phyloP scores from a whole-genome alignment of 2,113 vertebrate genomes.

The Colinus virginianus region DNA sequence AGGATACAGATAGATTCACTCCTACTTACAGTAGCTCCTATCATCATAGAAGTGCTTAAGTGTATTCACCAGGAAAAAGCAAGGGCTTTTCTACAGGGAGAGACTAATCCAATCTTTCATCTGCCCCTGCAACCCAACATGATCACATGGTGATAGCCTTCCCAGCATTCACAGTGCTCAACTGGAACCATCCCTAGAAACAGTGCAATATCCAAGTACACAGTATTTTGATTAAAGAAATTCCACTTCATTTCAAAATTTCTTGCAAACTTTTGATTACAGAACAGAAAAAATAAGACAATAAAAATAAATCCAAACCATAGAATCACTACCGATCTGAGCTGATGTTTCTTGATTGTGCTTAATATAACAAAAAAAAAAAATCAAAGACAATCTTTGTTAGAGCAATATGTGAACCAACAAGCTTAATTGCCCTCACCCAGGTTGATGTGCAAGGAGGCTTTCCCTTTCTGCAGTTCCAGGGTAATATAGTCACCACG shows the following conservation, averaged over 20 bases:
- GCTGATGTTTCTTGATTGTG: background rate
- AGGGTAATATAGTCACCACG: conserved; percentile 93
- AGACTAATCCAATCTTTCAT: background rate
- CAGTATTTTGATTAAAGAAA: background rate
- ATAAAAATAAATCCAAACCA: background rate
- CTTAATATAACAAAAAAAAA: background rate
- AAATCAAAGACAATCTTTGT: background rate
- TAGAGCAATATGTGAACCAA: background rate
- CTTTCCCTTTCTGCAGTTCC: conserved; percentile 91
- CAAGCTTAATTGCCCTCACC: conserved; percentile 78
- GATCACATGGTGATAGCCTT: background rate
- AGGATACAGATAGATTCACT: background rate
- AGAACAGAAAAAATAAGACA: background rate
- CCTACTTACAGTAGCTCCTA: background rate
- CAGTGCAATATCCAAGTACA: background rate
- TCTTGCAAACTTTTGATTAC: background rate
- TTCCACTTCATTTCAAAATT: background rate
- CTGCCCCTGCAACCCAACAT: background rate
- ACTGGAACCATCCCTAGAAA: background rate
- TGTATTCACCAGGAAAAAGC: background rate
- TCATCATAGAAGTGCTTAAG: background rate
- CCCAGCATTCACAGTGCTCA: background rate
- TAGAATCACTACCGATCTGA: background rate
- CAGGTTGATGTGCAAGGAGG: conserved; percentile 90
- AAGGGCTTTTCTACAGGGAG: background rate